Evolutionary conservation across 2,113 vertebrate genomes (phyloP).

Genomic region (Myotis yumanensis): DNA sequence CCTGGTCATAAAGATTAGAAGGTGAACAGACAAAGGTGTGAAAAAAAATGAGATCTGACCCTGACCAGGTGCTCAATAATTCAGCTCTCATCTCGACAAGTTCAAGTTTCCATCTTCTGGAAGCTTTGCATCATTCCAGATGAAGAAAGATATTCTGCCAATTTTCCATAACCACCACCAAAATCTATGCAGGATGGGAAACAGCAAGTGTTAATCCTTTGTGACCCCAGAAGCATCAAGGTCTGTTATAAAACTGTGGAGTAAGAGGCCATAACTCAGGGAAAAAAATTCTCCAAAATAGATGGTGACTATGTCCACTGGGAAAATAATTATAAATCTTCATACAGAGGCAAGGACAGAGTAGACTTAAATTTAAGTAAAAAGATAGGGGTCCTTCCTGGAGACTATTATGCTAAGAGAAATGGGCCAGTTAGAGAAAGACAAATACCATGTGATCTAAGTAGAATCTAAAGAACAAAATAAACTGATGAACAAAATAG

Average conservation of each 20-base stretch:
- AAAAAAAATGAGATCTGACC: not conserved
- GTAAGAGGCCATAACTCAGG: constrained; percentile 68
- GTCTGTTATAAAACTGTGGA: constrained; percentile 46
- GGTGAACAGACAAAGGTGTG: not conserved
- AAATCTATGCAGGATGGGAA: constrained; percentile 35
- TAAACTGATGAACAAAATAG: no score
- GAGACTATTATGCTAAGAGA: no score
- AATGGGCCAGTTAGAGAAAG: no score
- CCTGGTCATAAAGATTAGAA: constrained; percentile 1
- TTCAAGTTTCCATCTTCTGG: constrained; percentile 49
- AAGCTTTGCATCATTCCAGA: not conserved
- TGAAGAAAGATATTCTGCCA: not conserved
- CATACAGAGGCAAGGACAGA: not conserved
- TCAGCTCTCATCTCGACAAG: constrained; percentile 24
- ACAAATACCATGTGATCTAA: no score
- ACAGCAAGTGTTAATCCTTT: constrained; percentile 53
- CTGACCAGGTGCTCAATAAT: constrained; percentile 43
- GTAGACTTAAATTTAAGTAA: not conserved
- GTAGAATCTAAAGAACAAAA: no score
- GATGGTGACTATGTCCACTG: not conserved
- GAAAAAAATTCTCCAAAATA: constrained; percentile 56
- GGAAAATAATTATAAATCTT: constrained; percentile 78
- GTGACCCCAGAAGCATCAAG: constrained; percentile 16
- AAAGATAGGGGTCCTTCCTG: not conserved
- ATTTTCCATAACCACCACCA: constrained; percentile 64